Percentiles rank a stretch among this genome's conserved stretches.
Evolutionary conservation across 2,797 vertebrate genomes (phyloP).

Genomic region (Heteromormyrus szaboi): DNA sequence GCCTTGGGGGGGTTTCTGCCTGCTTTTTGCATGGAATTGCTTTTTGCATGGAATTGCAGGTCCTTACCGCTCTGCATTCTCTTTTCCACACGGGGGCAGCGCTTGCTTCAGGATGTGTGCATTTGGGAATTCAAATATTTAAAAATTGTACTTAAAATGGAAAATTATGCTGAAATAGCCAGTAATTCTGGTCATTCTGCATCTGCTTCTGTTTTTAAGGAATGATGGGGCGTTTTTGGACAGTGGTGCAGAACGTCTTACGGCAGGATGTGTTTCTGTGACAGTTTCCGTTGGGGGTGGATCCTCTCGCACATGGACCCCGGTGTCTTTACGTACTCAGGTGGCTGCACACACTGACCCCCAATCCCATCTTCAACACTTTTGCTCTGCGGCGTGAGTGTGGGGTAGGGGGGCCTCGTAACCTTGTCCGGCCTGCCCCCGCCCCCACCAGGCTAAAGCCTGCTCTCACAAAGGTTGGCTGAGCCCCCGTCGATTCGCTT

Average conservation of each 20-base stretch:
- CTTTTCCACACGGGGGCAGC: neutral
- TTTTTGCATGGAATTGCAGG: neutral
- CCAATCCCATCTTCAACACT: neutral
- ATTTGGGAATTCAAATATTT: neutral
- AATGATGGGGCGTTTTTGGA: neutral
- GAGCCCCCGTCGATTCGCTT: constrained; percentile 29
- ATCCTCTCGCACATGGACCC: neutral
- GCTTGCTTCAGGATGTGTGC: neutral
- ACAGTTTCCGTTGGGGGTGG: neutral
- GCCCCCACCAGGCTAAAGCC: constrained; percentile 33
- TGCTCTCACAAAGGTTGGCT: constrained; percentile 20
- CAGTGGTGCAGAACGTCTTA: neutral
- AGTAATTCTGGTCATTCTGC: neutral
- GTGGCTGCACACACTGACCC: neutral
- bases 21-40: too few species aligned
- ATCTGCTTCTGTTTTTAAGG: neutral
- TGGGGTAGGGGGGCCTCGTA: constrained; percentile 21
- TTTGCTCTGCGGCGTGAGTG: neutral
- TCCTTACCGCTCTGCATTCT: neutral
- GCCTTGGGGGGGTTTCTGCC: neutral
- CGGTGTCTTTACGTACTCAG: neutral
- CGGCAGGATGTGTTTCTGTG: neutral
- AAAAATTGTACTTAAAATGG: neutral
- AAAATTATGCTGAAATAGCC: neutral
- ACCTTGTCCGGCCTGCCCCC: constrained; percentile 32